These are phyloP conservation scores for Solea senegalensis DNA, from an alignment of 2,113 vertebrate genomes.

Conservation along the genomic window DNA sequence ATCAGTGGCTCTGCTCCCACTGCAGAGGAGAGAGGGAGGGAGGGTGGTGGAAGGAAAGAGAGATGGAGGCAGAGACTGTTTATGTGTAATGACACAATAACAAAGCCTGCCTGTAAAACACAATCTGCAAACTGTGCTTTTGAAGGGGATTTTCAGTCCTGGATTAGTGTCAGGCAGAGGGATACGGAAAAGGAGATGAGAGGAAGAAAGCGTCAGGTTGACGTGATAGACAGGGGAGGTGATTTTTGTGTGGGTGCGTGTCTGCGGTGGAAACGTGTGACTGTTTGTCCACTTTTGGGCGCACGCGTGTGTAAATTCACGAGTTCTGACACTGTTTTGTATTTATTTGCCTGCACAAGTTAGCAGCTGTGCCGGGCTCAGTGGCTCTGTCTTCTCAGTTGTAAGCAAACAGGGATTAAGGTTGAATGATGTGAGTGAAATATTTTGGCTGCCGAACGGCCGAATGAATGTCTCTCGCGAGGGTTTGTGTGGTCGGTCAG, in stretches of 20 bases:
- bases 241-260: conserved; percentile 44
- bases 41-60: conserved; percentile 55
- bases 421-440: conserved; percentile 57
- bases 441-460: conserved; percentile 54
- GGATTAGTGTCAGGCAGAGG: conserved; percentile 81
- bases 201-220: conserved; percentile 70
- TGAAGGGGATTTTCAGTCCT: conserved; percentile 79
- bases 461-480: conserved; percentile 40
- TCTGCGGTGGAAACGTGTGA: conserved; percentile 29
- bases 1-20: conserved; percentile 81
- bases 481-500: conserved; percentile 52
- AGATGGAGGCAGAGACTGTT: conserved; percentile 80
- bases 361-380: conserved; percentile 61
- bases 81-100: conserved; percentile 85
- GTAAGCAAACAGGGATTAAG: conserved; percentile 60
- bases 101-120: conserved; percentile 83
- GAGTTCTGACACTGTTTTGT: conserved; percentile 51
- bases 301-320: conserved; percentile 15
- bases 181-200: conserved; percentile 66
- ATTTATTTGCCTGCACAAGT: conserved; percentile 61
- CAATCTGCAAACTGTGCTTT: conserved; percentile 82
- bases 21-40: conserved; percentile 76
- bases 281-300: not conserved
- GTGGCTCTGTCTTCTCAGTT: conserved; percentile 49
- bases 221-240: conserved; percentile 74